Conservation (phyloP, 2,888 invertebrate genomes). For the Clusia tigrina region DNA sequence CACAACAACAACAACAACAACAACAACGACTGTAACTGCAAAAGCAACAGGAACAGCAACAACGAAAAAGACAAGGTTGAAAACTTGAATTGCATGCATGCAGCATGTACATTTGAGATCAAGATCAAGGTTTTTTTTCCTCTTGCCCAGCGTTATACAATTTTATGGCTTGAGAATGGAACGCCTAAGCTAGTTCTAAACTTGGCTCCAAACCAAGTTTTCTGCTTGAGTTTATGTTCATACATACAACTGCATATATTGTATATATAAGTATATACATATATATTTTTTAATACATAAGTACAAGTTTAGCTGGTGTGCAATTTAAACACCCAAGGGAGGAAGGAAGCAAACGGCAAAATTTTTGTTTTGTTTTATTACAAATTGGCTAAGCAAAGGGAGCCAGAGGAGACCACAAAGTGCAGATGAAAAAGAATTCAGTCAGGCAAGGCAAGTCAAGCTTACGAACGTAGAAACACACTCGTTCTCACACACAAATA, state of each 20-base stretch:
- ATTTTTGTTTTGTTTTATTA: no score
- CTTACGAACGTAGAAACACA: background rate
- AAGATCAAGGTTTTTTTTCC: constrained; percentile 56
- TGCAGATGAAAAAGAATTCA: no score
- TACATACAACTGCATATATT: background rate
- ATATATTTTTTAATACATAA: background rate
- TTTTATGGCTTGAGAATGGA: constrained; percentile 11
- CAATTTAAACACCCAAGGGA: background rate
- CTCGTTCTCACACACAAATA: no score
- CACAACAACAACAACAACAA: no score
- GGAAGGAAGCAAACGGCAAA: constrained; percentile 2
- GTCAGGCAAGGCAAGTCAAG: no score
- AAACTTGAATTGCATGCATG: constrained; percentile 43
- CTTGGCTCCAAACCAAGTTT: constrained; percentile 8
- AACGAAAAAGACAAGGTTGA: constrained; percentile 52
- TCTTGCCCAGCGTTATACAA: constrained; percentile 16
- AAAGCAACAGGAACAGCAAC: constrained; percentile 39
- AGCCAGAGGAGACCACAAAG: background rate
- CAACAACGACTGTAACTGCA: background rate
- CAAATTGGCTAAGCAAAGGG: constrained; percentile 2
- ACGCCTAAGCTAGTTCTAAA: constrained; percentile 26
- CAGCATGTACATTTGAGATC: constrained; percentile 45
- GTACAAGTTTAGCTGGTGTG: background rate
- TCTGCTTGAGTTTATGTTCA: background rate
- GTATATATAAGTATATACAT: background rate